Percentiles rank a stretch among this genome's conserved stretches.
These are phyloP conservation scores for Acanthosepion esculentum DNA, from an alignment of 2,888 invertebrate species.

Conservation along the genomic window DNA sequence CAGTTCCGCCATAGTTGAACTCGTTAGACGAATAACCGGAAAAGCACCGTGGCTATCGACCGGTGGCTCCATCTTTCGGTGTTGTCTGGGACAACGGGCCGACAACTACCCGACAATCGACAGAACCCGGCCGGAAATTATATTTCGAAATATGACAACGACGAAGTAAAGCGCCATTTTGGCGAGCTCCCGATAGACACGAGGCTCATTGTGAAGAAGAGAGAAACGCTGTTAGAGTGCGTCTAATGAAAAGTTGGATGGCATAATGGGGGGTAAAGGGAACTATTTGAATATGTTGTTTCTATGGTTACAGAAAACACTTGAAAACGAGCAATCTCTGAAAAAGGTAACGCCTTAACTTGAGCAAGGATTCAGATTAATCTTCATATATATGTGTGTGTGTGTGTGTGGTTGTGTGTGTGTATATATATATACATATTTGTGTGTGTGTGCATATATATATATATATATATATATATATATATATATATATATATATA, in stretches of 20 bases:
- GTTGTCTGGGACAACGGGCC: neutral
- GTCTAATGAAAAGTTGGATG: neutral
- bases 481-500: neutral
- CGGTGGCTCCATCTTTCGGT: conserved; percentile 18
- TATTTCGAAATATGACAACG: conserved; percentile 33
- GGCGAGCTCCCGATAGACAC: neutral
- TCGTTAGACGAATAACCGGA: neutral
- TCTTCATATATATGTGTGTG: neutral
- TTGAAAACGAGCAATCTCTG: neutral
- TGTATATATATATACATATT: neutral
- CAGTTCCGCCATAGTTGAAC: neutral
- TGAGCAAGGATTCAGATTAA: neutral
- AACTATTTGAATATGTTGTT: neutral
- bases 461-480: neutral
- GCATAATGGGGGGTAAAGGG: neutral
- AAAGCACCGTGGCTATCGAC: conserved; percentile 8
- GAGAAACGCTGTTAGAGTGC: neutral
- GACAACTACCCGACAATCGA: neutral
- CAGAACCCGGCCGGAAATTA: neutral
- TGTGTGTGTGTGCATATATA: neutral
- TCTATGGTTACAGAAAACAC: neutral
- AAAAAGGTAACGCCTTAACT: neutral
- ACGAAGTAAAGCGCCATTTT: neutral
- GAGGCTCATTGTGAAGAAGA: neutral
- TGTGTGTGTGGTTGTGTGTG: too few species aligned